Base-by-base conservation (phyloP, 2,797 vertebrate species). In the Sternotherus odoratus region DNA sequence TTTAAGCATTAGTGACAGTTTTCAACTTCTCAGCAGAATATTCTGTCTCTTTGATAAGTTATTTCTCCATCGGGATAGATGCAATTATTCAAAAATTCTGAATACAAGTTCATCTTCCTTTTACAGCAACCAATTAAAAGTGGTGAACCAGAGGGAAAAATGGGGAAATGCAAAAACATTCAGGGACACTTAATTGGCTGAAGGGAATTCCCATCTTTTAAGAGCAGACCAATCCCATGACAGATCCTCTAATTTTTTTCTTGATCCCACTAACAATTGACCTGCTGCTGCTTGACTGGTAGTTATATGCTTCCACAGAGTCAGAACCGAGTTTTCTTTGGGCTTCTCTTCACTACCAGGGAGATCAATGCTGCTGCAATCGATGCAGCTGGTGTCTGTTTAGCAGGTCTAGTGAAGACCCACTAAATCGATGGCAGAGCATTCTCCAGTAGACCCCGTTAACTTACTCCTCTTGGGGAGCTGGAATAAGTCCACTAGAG, bases 1-100 rank as follows among this genome's bases (percentile, higher is more conserved):
- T 82, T 95, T 85, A 96, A 82, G 56, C 24, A 85, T 46, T 5
- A 87, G 60, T 82, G n/a, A 80, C 84, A 85, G 24, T 80, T 96
- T 95, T 49, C 80, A 88, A 23, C 77, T 77, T 82, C 79, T 72
- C 36, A 92, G 83, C 82, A 90, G 39, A 82, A 93, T 0, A 0
- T 88, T 84, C 75, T 94, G 17, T 94, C 90, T 95, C 75, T 90
- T 88, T 0, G 1, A 88, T 86, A 78, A 85, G 86, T 82, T 91
- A 88, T 60, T n/a, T 94, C 75, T 72, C 82, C 83, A 94, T 60
- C 79, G 90, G 80, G 85, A 50, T 53, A 88, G 1, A 80, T 78
- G 69, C 0, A 0, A 50, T 82, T 56, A 77, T 87, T 49, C 60
- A 83, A 77, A 91, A 95, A 77, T 24, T 5, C 13, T 30, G 53